Evolutionary conservation across 2,797 vertebrate species (phyloP).

Genomic region (Oceanodroma leucorhoa): DNA sequence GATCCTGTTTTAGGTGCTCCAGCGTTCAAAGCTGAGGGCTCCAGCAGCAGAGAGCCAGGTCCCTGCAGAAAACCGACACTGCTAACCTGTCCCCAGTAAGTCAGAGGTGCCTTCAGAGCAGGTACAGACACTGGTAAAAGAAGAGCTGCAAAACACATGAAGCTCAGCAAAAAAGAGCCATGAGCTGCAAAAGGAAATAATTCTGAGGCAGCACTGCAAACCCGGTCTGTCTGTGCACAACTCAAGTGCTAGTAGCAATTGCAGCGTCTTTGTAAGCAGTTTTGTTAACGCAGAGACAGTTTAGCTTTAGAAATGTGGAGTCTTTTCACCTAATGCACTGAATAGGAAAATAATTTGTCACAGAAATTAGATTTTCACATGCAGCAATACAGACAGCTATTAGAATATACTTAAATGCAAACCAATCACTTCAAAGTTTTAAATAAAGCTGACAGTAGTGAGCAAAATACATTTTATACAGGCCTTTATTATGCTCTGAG

Average conservation of each 20-base stretch:
- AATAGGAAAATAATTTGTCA: neutral
- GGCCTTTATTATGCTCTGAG: neutral
- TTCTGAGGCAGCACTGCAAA: neutral
- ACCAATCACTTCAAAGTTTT: neutral
- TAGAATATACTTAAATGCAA: neutral
- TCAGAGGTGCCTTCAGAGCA: neutral
- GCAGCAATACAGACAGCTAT: neutral
- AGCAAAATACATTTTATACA: neutral
- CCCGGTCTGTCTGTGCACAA: accelerated
- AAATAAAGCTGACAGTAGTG: neutral
- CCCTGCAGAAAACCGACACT: neutral
- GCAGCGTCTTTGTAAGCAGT: neutral
- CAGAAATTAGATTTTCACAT: neutral
- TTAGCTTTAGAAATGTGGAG: neutral
- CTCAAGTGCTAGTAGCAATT: neutral
- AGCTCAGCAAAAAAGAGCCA: neutral
- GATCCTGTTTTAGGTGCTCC: neutral
- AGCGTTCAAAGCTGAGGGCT: neutral
- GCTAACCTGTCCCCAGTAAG: neutral
- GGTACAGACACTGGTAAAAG: neutral
- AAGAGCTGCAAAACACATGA: neutral
- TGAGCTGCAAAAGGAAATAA: accelerated
- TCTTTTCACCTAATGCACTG: neutral
- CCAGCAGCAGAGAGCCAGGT: neutral
- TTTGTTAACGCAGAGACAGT: neutral